Percentiles rank a stretch among this genome's conserved stretches.
These are phyloP conservation scores for Piprites chloris DNA, from an alignment of 2,113 vertebrate species.

Conservation along the genomic window DNA sequence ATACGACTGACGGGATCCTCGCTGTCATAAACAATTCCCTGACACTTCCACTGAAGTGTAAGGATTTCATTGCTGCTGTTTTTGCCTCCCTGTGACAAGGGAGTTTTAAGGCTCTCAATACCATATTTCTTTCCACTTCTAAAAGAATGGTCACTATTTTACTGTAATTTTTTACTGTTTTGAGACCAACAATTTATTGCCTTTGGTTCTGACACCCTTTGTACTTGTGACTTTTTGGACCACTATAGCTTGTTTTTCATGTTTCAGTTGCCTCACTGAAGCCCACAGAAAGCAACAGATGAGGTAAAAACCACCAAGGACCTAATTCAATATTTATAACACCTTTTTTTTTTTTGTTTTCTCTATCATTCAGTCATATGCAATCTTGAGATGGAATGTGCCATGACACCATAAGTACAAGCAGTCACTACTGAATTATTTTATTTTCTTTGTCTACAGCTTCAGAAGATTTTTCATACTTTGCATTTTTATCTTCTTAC, in stretches of 20 bases:
- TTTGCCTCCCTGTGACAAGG: background rate
- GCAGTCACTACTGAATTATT: background rate
- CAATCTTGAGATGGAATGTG: background rate
- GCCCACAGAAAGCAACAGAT: background rate
- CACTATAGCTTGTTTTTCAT: background rate
- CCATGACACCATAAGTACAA: background rate
- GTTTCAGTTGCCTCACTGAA: background rate
- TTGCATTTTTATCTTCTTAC: background rate
- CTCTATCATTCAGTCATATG: background rate
- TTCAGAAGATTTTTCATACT: background rate
- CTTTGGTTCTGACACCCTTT: background rate
- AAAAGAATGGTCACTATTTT: background rate
- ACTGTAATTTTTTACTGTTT: background rate
- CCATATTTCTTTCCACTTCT: background rate
- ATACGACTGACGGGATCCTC: background rate
- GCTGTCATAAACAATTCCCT: background rate
- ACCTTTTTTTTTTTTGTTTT: background rate
- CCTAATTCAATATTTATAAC: background rate
- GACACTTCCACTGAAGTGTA: background rate
- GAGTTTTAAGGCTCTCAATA: background rate
- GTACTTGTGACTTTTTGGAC: background rate
- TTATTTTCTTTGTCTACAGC: background rate
- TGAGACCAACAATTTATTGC: background rate
- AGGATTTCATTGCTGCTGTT: background rate
- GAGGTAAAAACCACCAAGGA: background rate